Evolutionary conservation across 2,113 vertebrate genomes (phyloP).

Genomic region (Pygoscelis adeliae): DNA sequence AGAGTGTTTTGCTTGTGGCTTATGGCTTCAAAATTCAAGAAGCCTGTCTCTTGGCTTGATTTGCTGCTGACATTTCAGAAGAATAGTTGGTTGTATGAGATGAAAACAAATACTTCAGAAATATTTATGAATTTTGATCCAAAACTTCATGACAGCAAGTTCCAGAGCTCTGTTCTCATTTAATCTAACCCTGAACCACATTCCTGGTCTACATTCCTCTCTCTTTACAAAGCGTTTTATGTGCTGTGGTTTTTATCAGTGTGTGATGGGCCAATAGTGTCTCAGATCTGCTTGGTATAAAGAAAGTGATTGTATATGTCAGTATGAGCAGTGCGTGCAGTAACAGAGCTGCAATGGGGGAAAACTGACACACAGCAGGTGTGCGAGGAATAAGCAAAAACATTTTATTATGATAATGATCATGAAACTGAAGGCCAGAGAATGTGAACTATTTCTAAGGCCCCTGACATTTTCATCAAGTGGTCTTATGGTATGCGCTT

Average conservation of each 20-base stretch:
- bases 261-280: neutral
- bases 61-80: neutral
- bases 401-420: slow-evolving; percentile 53
- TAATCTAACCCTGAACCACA: neutral
- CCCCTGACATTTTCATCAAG: slow-evolving; percentile 12
- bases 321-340: neutral
- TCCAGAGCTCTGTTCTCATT: slow-evolving; percentile 22
- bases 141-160: neutral
- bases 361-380: slow-evolving; percentile 67
- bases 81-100: neutral
- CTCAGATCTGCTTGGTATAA: neutral
- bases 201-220: neutral
- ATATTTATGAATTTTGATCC: slow-evolving; percentile 4
- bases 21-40: neutral
- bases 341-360: neutral
- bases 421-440: slow-evolving; percentile 57
- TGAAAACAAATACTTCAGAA: slow-evolving; percentile 31
- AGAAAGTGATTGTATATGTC: neutral
- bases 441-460: slow-evolving; percentile 52
- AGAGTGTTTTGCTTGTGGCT: neutral
- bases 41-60: neutral
- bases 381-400: slow-evolving; percentile 42
- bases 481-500: neutral
- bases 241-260: neutral
- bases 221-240: neutral